These are phyloP conservation scores for Saguinus midas DNA, from an alignment of 2,113 vertebrate genomes.

Conservation along the genomic window DNA sequence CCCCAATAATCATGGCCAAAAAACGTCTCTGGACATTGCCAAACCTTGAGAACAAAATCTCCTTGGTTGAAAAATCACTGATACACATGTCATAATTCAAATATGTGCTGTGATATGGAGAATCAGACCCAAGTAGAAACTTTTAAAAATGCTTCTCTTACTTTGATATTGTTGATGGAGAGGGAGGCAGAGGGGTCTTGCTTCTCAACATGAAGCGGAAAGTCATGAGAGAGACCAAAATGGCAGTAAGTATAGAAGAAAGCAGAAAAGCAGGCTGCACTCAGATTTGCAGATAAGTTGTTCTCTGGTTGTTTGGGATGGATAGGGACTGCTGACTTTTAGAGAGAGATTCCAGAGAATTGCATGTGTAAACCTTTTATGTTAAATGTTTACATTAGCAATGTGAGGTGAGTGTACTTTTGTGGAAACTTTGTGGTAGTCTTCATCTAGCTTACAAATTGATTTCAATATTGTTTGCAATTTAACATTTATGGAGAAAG, in stretches of 20 bases:
- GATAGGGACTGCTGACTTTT: background rate
- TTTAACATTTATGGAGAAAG: background rate
- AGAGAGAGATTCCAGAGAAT: background rate
- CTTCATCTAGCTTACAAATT: background rate
- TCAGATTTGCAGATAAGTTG: background rate
- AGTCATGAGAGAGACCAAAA: background rate
- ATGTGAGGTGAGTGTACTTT: background rate
- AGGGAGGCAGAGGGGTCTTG: too few species aligned
- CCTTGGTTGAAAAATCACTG: background rate
- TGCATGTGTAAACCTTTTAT: background rate
- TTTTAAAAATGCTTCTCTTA: background rate
- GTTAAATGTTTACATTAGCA: background rate
- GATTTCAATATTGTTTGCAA: conserved; percentile 30
- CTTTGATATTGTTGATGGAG: background rate
- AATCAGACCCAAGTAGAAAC: background rate
- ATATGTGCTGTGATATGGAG: background rate
- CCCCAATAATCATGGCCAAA: background rate
- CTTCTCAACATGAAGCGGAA: background rate
- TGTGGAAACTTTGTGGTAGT: background rate
- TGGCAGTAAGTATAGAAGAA: background rate
- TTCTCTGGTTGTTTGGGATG: background rate
- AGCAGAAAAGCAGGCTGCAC: too few species aligned
- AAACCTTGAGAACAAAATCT: background rate
- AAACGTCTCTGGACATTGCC: background rate
- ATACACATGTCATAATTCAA: background rate